Percentiles rank a stretch among this genome's conserved stretches.
Conservation (phyloP, 2,888 invertebrate species). For the Phanerotoma sp. region DNA sequence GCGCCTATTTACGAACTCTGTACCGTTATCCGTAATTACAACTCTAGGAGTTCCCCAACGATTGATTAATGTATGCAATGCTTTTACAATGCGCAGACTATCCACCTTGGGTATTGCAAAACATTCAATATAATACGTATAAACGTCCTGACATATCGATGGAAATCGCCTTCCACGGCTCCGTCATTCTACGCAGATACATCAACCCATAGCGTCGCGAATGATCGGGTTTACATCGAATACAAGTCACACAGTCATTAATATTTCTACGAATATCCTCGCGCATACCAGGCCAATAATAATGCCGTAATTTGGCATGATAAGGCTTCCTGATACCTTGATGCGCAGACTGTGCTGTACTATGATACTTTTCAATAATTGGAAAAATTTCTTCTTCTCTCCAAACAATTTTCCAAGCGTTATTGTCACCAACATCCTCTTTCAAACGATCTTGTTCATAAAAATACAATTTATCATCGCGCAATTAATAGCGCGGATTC, state of each 20-base stretch:
- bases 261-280: slow-evolving; percentile 15
- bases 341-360: background rate
- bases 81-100: background rate
- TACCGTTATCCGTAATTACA: slow-evolving; percentile 15
- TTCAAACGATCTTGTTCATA: background rate
- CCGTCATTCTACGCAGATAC: slow-evolving; percentile 3
- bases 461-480: background rate
- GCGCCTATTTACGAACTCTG: slow-evolving; percentile 4
- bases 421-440: background rate
- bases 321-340: slow-evolving; percentile 12
- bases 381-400: background rate
- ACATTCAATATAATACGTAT: slow-evolving; percentile 5
- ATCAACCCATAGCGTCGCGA: background rate
- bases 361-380: background rate
- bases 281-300: slow-evolving; percentile 25
- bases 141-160: slow-evolving; percentile 8
- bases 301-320: slow-evolving; percentile 1
- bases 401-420: background rate
- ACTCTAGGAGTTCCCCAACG: slow-evolving; percentile 5
- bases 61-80: background rate
- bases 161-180: slow-evolving; percentile 7
- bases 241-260: slow-evolving; percentile 20
- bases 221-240: background rate
- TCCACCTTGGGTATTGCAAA: slow-evolving; percentile 5
- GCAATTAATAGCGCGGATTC: slow-evolving; percentile 8